These are phyloP conservation scores for Halesus radiatus DNA, from an alignment of 1,140 invertebrate genomes.

Conservation along the genomic window DNA sequence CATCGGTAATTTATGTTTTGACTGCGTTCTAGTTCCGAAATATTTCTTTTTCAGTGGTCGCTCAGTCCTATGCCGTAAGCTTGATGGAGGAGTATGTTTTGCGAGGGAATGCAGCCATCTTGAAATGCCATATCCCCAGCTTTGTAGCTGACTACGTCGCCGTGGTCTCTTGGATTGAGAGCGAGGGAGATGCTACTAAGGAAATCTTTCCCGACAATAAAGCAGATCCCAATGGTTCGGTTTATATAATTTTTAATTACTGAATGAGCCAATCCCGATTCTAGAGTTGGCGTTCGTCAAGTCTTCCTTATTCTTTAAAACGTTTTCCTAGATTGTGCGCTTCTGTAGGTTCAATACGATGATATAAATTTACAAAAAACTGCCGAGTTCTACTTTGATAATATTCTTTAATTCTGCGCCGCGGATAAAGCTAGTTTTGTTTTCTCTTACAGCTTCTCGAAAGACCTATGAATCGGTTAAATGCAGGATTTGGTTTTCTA, in stretches of 20 bases:
- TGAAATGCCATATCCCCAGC: constrained; percentile 94
- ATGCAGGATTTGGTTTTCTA: background rate
- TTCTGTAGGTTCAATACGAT: too few relatives aligned
- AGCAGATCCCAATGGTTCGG: constrained; percentile 78
- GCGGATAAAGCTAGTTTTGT: too few relatives aligned
- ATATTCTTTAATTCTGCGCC: too few relatives aligned
- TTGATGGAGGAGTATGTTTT: constrained; percentile 93
- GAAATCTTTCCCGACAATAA: constrained; percentile 73
- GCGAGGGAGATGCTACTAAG: constrained; percentile 70
- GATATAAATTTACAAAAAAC: too few relatives aligned
- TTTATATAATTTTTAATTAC: constrained; percentile 53
- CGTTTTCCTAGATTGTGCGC: too few relatives aligned
- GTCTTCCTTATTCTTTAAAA: constrained; percentile 47
- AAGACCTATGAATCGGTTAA: background rate
- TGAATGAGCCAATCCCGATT: constrained; percentile 44
- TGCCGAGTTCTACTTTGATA: too few relatives aligned
- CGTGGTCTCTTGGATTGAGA: constrained; percentile 88
- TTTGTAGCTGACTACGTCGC: constrained; percentile 91
- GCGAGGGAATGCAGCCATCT: constrained; percentile 88
- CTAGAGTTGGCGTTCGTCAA: constrained; percentile 8
- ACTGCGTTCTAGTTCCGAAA: constrained; percentile 37
- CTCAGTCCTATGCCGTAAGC: constrained; percentile 89
- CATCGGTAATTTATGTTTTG: constrained; percentile 34
- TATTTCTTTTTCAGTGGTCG: constrained; percentile 77
- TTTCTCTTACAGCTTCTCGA: background rate